Conservation (phyloP, 2,888 invertebrate genomes). For the Drosophila pegasa region DNA sequence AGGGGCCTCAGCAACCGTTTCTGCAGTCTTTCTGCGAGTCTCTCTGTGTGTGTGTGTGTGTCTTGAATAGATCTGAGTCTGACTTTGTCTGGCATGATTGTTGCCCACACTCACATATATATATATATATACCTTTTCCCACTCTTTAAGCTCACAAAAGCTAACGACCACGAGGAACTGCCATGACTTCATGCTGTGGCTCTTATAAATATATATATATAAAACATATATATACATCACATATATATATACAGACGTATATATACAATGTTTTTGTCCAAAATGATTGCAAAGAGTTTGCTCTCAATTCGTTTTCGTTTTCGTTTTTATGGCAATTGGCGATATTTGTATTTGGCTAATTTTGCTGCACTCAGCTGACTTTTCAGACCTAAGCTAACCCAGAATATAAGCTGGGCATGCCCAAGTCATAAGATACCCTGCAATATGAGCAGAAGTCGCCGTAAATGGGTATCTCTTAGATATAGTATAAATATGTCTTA, state of each 20-base stretch:
- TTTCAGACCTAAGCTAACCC: background rate
- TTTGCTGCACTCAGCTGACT: slow-evolving; percentile 1
- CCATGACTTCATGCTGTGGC: slow-evolving; percentile 50
- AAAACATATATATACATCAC: background rate
- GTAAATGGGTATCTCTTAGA: background rate
- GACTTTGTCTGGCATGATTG: slow-evolving; percentile 21
- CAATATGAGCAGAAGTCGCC: background rate
- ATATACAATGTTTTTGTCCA: background rate
- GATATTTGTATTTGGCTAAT: background rate
- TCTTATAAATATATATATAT: background rate
- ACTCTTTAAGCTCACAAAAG: slow-evolving; percentile 46
- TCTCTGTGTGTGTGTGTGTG: slow-evolving; percentile 8
- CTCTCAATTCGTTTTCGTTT: background rate
- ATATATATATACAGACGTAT: background rate
- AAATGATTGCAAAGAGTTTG: slow-evolving; percentile 19
- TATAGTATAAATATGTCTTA: too few relatives aligned
- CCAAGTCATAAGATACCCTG: background rate
- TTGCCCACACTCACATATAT: slow-evolving; percentile 33
- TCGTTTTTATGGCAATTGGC: slow-evolving; percentile 1
- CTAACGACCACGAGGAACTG: slow-evolving; percentile 61
- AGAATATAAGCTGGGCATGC: slow-evolving; percentile 1
- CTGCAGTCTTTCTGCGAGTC: slow-evolving; percentile 23
- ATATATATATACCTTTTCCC: slow-evolving; percentile 4
- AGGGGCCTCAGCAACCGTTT: slow-evolving; percentile 39
- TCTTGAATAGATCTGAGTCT: slow-evolving; percentile 29